Conservation (phyloP, 2,113 vertebrate genomes). For the Tragelaphus buxtoni region DNA sequence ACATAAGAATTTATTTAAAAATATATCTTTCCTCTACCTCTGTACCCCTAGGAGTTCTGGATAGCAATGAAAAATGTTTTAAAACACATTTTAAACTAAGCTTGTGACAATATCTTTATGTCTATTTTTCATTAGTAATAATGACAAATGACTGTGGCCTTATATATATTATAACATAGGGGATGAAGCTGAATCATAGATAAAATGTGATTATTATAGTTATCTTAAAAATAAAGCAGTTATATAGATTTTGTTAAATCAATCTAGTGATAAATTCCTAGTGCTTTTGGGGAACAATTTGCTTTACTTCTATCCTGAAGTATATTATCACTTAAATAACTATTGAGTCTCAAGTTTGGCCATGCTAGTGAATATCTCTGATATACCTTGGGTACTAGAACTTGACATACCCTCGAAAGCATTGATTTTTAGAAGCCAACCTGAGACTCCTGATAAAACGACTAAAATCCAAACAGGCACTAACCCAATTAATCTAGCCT, state of each 20-base stretch:
- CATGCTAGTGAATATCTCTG: background rate
- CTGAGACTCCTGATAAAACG: slow-evolving; percentile 20
- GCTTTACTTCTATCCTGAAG: background rate
- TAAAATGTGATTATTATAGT: background rate
- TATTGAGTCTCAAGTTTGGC: background rate
- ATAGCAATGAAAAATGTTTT: background rate
- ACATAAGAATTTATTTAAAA: background rate
- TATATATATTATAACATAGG: background rate
- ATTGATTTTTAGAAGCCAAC: slow-evolving; percentile 18
- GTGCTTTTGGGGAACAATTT: background rate
- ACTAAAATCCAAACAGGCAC: slow-evolving; percentile 30
- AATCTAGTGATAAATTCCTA: background rate
- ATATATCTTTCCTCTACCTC: background rate
- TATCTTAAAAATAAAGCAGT: background rate
- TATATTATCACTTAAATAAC: background rate
- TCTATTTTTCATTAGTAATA: background rate
- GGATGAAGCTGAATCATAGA: background rate
- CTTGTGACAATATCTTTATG: background rate
- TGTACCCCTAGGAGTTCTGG: background rate
- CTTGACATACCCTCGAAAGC: background rate
- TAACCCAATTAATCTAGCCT: slow-evolving; percentile 41
- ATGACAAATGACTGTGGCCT: background rate
- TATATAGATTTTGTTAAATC: background rate
- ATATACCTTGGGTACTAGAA: background rate
- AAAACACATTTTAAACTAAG: background rate